phyloP scores from a whole-genome alignment of 2,888 invertebrate species.

The Eretmocerus hayati region DNA sequence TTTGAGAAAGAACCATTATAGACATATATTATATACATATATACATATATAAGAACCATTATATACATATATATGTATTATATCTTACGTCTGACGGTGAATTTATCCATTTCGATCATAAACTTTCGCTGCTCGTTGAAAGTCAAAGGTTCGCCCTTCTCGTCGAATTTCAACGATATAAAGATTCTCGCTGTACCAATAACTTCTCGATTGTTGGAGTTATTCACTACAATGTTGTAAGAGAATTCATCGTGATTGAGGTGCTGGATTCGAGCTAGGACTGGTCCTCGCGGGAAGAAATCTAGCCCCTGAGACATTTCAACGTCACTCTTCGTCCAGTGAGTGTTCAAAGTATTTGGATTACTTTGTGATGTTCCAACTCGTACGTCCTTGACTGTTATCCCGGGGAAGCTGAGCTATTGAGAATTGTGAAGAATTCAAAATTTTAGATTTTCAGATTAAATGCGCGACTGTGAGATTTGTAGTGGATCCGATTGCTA shows the following conservation, averaged over 20 bases:
- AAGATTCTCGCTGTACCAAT: slow-evolving; percentile 64
- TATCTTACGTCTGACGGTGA: slow-evolving; percentile 58
- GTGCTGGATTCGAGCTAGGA: slow-evolving; percentile 69
- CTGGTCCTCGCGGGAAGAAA: slow-evolving; percentile 68
- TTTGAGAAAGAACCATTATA: slow-evolving; percentile 80
- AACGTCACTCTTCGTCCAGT: slow-evolving; percentile 73
- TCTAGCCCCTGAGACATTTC: slow-evolving; percentile 75
- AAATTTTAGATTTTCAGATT: no score
- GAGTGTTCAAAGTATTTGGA: slow-evolving; percentile 52
- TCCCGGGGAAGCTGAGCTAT: slow-evolving; percentile 59
- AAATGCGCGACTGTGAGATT: no score
- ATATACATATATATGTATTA: no score
- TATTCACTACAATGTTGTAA: slow-evolving; percentile 59
- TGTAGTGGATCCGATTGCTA: no score
- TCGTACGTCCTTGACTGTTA: slow-evolving; percentile 54
- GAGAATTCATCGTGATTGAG: slow-evolving; percentile 67
- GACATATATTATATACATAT: slow-evolving; percentile 44
- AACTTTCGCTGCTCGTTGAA: slow-evolving; percentile 57
- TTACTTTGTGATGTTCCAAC: not conserved
- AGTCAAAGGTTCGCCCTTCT: slow-evolving; percentile 57
- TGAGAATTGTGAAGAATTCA: not conserved
- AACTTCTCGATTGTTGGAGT: slow-evolving; percentile 35
- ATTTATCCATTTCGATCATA: slow-evolving; percentile 69
- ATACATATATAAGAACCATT: slow-evolving; percentile 66
- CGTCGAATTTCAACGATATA: slow-evolving; percentile 59